Evolutionary conservation across 2,113 vertebrate genomes (phyloP).

Genomic region (Ictalurus punctatus): DNA sequence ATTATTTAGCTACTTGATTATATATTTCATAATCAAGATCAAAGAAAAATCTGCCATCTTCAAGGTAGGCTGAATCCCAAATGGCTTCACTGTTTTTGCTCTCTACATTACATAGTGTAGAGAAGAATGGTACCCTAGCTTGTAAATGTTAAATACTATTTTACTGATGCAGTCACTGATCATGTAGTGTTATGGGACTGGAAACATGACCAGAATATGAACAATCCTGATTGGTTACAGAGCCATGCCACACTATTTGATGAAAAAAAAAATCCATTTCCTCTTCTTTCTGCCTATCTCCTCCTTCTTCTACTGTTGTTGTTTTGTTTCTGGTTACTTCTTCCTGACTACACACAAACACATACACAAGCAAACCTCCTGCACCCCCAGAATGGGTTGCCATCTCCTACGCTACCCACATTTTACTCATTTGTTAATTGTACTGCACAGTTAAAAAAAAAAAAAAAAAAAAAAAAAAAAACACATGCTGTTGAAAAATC

Average conservation of each 20-base stretch:
- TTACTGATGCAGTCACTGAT: not conserved
- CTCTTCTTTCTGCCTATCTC: not conserved
- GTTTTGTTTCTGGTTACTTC: not conserved
- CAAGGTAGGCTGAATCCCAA: not conserved
- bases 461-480: slow-evolving; percentile 34
- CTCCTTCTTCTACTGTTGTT: not conserved
- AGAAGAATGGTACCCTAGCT: not conserved
- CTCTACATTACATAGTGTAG: not conserved
- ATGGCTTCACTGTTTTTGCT: not conserved
- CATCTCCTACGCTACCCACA: slow-evolving; percentile 52
- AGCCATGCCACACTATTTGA: not conserved
- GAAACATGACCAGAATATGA: not conserved
- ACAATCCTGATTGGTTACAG: not conserved
- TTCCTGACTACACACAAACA: not conserved
- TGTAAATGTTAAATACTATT: not conserved
- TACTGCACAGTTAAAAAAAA: slow-evolving; percentile 39
- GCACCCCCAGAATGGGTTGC: slow-evolving; percentile 43
- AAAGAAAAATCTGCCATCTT: not conserved
- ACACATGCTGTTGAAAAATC: slow-evolving; percentile 51
- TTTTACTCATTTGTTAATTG: slow-evolving; percentile 61
- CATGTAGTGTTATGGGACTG: not conserved
- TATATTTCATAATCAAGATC: not conserved
- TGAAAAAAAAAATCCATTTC: not conserved
- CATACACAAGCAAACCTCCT: not conserved
- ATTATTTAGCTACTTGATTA: not conserved